A percentile compares a stretch with the other conserved stretches of the same genome.
These are phyloP conservation scores for Limonius californicus DNA, from an alignment of 1,140 invertebrate species.

Conservation along the genomic window DNA sequence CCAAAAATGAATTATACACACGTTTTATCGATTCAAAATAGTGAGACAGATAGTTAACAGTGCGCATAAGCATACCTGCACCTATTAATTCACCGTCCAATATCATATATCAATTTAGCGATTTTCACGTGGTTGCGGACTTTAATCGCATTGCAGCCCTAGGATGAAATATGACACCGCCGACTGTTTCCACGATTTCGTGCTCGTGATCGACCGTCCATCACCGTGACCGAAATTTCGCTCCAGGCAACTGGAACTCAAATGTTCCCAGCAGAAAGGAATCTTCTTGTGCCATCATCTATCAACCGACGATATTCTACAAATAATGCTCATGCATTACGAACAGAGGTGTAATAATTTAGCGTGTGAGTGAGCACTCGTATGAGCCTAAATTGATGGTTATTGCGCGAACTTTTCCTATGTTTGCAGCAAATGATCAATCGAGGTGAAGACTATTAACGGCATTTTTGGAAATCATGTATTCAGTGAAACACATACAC, in stretches of 20 bases:
- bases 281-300: neutral
- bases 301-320: neutral
- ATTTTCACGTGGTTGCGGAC: neutral
- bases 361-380: neutral
- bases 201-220: slow-evolving; percentile 15
- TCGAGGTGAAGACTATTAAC: no score
- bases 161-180: slow-evolving; percentile 17
- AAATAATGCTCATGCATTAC: slow-evolving; percentile 5
- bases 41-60: no score
- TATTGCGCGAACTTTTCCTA: no score
- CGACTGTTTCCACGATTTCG: slow-evolving; percentile 2
- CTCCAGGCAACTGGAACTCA: neutral
- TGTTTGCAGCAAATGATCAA: no score
- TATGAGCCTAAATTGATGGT: neutral
- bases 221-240: slow-evolving; percentile 15
- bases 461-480: no score
- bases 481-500: no score
- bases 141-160: neutral
- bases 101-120: neutral
- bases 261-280: slow-evolving; percentile 16
- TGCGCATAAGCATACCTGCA: no score
- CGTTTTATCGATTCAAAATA: no score
- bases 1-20: no score
- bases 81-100: no score
- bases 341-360: slow-evolving; percentile 4